These are phyloP conservation scores for Odocoileus virginianus DNA, from an alignment of 2,113 vertebrate species.

Conservation along the genomic window DNA sequence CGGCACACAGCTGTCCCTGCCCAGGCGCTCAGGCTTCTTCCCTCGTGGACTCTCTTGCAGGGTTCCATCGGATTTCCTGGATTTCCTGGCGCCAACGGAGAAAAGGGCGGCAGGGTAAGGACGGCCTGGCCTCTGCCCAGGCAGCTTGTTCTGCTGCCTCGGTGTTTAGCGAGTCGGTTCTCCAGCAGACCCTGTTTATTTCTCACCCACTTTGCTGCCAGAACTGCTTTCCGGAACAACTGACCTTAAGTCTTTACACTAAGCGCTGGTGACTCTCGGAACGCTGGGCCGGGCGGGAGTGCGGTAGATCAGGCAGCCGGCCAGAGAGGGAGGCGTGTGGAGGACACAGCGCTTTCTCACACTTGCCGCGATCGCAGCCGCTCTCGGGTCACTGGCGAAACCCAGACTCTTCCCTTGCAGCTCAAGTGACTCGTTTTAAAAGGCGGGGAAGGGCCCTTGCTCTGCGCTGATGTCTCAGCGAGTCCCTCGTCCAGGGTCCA, in stretches of 20 bases:
- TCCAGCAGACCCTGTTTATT: rapidly evolving
- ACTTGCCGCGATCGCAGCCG: rapidly evolving
- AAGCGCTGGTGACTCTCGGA: rapidly evolving
- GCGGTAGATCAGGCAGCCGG: rapidly evolving
- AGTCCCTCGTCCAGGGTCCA: rapidly evolving
- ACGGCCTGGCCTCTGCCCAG: rapidly evolving
- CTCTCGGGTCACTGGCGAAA: rapidly evolving
- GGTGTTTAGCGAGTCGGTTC: rapidly evolving
- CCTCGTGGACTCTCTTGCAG: constrained; percentile 74
- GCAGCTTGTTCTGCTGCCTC: rapidly evolving
- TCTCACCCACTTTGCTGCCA: neutral
- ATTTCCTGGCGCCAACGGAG: constrained; percentile 95
- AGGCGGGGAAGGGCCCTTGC: neutral
- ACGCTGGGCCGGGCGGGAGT: rapidly evolving
- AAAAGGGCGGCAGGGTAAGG: constrained; percentile 96
- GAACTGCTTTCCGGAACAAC: neutral
- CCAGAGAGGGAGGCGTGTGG: rapidly evolving
- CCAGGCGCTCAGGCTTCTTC: neutral
- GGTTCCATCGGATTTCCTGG: constrained; percentile 97
- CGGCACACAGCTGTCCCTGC: rapidly evolving
- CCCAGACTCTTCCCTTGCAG: too few relatives aligned
- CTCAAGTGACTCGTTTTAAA: neutral
- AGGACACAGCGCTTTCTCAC: neutral
- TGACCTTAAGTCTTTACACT: neutral
- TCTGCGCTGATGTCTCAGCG: neutral